Base-by-base conservation (phyloP, 2,797 vertebrate genomes). In the Microcaecilia unicolor region DNA sequence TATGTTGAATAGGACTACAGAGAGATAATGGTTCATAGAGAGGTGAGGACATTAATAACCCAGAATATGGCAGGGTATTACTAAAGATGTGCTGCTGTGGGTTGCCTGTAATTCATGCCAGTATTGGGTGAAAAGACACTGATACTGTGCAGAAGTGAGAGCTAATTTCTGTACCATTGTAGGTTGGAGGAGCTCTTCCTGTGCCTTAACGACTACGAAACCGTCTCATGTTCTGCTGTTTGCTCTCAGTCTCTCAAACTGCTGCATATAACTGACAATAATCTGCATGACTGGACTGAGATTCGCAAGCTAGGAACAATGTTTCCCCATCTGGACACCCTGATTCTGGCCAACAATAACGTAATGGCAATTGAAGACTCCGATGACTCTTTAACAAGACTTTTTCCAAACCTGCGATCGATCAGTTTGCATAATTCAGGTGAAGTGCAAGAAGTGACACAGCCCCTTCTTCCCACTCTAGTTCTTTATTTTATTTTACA, bases 341-440 rank as follows among this genome's bases (percentile, higher is more conserved):
- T 98, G 25, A 85, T 98, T 41, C 69, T 98, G 74, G 91, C 93
- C 41, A 97, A 99, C 60, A 99, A 99, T 68, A 75, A 77, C 25
- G 46, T 99, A 51, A 78, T 64, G 0, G 80, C 84, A 25, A 92
- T 99, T 21, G 80, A 72, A 10, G 93, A 97, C 61, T 72, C 81
- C 0, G 74, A 70, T 26, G 92, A 91, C 43, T 83, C 86, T 1
- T 51, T 97, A 48, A 76, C 78, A 40, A 72, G 66, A 37, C 81
- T 97, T 5, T 99, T 98, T 58, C 91, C 92, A 50, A 88, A 91
- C 51, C 79, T 99, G 34, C 78, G 81, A 23, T 89, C 85, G 69
- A 87, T 99, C 81, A 99, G 93, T 74, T 88, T 99, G 59, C 95
- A 90, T 76, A 96, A 98, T 71, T 91, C 94, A 81, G 91, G 94